Evolutionary conservation across 2,888 invertebrate species (phyloP), one percentile per base, ranked within the genome.

Genomic region (Pyrocoelia pectoralis): DNA sequence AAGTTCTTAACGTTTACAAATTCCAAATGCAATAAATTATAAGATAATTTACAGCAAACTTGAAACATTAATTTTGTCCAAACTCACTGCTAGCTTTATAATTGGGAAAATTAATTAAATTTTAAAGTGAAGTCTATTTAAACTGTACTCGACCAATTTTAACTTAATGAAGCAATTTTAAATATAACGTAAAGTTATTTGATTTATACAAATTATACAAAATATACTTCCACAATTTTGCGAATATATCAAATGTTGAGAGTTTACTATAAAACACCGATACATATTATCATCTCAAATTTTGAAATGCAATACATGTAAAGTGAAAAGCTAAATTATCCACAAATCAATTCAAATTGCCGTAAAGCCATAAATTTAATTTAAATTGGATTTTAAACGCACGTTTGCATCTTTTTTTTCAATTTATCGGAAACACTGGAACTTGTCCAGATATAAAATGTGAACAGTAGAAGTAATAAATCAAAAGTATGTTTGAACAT

Each of bases 41-140:
- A 15, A 24, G 43, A 17, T 4, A 43, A 14, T 43, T 43, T 43
- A 43, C 14, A 13, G 43, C 49, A 15, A 49, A 60, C 40, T 50
- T 48, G 10, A 50, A 51, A 51, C 54, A 61, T 61, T 56, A 56
- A 43, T 50, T 48, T 51, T 29, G 50, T 54, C 41, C 18, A 43
- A 50, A 29, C 40, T 55, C 60, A 55, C 24, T 49, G 14, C 33
- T 41, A 55, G 55, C 50, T 60, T 60, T 13, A 49, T 61, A 56
- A 61, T 61, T 55, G 50, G 33, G 55, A 61, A 55, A 56, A 51
- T 61, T 61, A 61, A 61, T 61, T 61, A 56, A 50, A 61, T 56
- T 55, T 56, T 28, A 29, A 28, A 43, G 43, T 55, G 28, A 17
- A 46, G 61, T 33, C 50, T 55, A 33, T 56, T 61, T 61, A 55